Percentiles rank a stretch among this genome's conserved stretches.
These are phyloP conservation scores for Xyrauchen texanus DNA, from an alignment of 2,113 vertebrate genomes.

Conservation along the genomic window DNA sequence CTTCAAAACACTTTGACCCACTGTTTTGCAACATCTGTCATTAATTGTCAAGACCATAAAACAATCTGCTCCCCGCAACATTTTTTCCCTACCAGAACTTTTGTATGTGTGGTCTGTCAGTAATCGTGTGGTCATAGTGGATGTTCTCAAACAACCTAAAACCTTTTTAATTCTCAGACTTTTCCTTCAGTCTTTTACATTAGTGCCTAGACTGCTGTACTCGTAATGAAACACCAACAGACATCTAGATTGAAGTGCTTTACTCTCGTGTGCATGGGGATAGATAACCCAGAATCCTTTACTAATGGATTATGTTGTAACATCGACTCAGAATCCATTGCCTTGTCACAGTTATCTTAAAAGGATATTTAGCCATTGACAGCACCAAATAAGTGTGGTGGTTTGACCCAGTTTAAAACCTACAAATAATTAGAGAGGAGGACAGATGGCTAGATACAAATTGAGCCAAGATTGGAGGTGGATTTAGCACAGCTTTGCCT, in stretches of 20 bases:
- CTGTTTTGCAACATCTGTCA: too few species aligned
- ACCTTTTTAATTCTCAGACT: neutral
- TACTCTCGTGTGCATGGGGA: conserved; percentile 7
- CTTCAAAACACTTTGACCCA: too few species aligned
- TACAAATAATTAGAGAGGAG: neutral
- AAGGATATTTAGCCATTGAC: conserved; percentile 3
- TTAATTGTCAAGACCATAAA: too few species aligned
- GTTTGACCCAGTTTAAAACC: neutral
- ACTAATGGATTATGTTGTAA: conserved; percentile 14
- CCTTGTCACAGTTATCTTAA: conserved; percentile 13
- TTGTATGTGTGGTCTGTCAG: neutral
- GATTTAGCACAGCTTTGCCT: neutral
- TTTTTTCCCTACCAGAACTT: neutral
- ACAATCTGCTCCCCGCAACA: neutral
- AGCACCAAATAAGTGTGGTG: neutral
- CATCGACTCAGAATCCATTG: neutral
- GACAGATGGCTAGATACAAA: neutral
- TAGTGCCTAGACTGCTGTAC: conserved; percentile 23
- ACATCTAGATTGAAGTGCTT: conserved; percentile 29
- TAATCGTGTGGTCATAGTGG: too few species aligned
- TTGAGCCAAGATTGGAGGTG: neutral
- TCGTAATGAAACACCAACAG: conserved; percentile 13
- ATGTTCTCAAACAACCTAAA: too few species aligned
- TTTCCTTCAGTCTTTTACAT: conserved; percentile 19
- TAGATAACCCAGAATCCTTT: conserved; percentile 13